These are phyloP conservation scores for Acrossocheilus wenchowensis DNA, from an alignment of 2,797 vertebrate genomes.

Conservation along the genomic window DNA sequence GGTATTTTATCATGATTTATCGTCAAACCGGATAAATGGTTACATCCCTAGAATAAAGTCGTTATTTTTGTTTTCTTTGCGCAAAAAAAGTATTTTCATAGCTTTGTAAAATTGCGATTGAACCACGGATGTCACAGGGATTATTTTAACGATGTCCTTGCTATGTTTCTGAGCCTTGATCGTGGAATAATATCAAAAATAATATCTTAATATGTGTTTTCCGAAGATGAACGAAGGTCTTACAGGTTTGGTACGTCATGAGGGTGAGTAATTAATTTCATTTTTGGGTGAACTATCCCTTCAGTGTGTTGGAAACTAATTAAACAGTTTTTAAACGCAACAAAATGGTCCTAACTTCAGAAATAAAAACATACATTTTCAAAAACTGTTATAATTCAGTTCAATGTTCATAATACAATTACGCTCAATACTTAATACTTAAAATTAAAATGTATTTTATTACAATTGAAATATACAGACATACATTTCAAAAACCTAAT, in stretches of 20 bases:
- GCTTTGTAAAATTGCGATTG: too few relatives aligned
- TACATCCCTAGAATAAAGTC: too few relatives aligned
- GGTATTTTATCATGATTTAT: too few relatives aligned
- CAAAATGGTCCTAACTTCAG: too few relatives aligned
- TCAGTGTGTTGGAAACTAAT: neutral
- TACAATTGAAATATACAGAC: neutral
- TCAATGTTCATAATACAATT: neutral
- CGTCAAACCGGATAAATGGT: too few relatives aligned
- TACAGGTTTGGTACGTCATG: neutral
- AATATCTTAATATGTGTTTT: neutral
- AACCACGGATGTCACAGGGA: too few relatives aligned
- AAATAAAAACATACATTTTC: too few relatives aligned
- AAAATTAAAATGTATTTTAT: neutral
- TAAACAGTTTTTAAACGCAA: neutral
- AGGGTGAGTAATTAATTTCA: neutral
- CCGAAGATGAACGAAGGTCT: neutral
- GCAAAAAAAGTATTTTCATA: too few relatives aligned
- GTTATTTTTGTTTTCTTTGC: too few relatives aligned
- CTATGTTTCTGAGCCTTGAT: too few relatives aligned
- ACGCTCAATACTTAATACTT: neutral
- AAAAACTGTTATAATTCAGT: neutral
- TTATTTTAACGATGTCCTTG: too few relatives aligned
- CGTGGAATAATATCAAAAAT: neutral
- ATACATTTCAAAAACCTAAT: neutral
- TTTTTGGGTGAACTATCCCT: too few relatives aligned